Conservation (phyloP, 2,888 invertebrate genomes). For the Meteorus cinctellus region DNA sequence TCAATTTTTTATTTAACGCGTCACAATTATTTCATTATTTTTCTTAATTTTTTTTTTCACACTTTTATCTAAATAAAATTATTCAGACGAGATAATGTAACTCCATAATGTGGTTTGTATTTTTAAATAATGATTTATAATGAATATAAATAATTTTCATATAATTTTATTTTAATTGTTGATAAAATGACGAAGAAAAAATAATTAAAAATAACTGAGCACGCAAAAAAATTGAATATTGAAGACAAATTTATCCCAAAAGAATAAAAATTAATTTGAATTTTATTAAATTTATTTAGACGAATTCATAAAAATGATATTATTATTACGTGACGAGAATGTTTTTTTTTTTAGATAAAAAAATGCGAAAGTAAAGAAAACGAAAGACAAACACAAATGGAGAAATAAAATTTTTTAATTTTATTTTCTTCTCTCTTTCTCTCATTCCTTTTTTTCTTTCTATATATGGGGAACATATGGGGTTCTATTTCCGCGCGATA, state of each 20-base stretch:
- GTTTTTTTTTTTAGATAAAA: neutral
- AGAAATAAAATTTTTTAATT: neutral
- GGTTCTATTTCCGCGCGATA: conserved; percentile 29
- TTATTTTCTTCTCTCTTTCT: neutral
- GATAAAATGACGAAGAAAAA: too few species aligned
- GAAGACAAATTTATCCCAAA: too few species aligned
- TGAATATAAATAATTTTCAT: too few species aligned
- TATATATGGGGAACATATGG: neutral
- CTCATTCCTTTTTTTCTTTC: neutral
- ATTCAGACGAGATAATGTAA: too few species aligned
- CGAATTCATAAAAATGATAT: neutral
- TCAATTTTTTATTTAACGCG: neutral
- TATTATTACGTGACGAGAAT: neutral
- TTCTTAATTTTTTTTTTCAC: neutral
- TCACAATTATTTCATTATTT: neutral
- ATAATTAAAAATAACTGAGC: too few species aligned
- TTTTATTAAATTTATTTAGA: neutral
- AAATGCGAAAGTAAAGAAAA: too few species aligned
- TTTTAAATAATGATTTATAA: too few species aligned
- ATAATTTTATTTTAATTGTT: too few species aligned
- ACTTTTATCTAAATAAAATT: too few species aligned
- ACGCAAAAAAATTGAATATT: too few species aligned
- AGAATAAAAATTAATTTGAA: neutral
- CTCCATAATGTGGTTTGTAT: too few species aligned
- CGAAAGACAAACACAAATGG: neutral